These are phyloP conservation scores for Falco punctatus DNA, from an alignment of 2,113 vertebrate genomes.

Conservation along the genomic window DNA sequence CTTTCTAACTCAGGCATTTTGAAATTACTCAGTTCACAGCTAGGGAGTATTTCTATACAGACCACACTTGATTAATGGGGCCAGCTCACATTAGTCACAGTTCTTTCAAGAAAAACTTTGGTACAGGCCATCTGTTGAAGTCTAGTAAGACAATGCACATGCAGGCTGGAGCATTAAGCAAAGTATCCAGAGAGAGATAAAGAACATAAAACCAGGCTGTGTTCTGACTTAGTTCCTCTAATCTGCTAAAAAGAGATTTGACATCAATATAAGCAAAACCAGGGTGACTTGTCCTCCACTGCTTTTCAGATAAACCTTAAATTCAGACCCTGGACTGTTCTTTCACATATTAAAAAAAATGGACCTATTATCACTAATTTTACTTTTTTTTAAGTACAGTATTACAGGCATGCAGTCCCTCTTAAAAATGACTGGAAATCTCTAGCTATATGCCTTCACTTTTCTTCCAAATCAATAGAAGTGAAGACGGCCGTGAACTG, in stretches of 20 bases:
- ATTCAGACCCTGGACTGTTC: background rate
- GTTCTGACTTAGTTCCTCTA: conserved; percentile 7
- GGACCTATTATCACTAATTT: too few species aligned
- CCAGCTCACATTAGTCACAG: conserved; percentile 39
- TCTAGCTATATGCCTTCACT: background rate
- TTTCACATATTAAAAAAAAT: background rate
- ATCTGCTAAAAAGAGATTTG: conserved; percentile 10
- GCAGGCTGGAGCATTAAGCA: background rate
- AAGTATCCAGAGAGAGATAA: conserved; percentile 14
- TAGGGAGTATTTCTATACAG: conserved; percentile 13
- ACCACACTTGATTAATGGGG: conserved; percentile 11
- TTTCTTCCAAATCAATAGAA: background rate
- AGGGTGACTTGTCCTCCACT: background rate
- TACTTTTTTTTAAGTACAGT: background rate
- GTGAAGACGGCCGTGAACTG: accelerated
- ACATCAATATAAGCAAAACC: background rate
- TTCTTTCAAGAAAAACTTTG: conserved; percentile 42
- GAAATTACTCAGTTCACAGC: background rate
- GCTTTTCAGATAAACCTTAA: background rate
- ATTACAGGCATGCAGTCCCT: background rate
- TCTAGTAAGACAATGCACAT: background rate
- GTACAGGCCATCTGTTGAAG: conserved; percentile 40
- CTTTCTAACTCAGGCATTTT: conserved; percentile 18
- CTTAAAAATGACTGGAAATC: background rate
- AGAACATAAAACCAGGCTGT: background rate